Evolutionary conservation across 2,797 vertebrate species (phyloP).

Genomic region (Caiman crocodilus): DNA sequence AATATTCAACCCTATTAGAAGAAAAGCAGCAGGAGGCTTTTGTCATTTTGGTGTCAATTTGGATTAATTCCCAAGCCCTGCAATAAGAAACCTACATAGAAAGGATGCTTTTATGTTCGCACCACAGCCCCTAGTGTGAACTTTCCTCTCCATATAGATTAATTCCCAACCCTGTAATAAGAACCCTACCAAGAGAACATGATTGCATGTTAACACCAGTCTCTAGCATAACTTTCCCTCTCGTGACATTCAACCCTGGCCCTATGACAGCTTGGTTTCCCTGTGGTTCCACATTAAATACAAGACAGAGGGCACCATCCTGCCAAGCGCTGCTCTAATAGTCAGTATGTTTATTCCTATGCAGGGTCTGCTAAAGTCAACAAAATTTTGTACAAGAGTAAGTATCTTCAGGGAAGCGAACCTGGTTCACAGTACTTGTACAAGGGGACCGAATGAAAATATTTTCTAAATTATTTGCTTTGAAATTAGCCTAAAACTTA

Average conservation of each 20-base stretch:
- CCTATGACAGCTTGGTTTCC: slow-evolving; percentile 30
- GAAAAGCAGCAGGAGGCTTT: accelerated
- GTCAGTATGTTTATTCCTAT: neutral
- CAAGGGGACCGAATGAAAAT: neutral
- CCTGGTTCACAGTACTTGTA: neutral
- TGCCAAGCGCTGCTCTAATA: neutral
- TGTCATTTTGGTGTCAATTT: neutral
- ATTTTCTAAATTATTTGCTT: neutral
- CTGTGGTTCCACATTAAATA: neutral
- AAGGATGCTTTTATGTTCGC: neutral
- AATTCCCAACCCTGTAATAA: neutral
- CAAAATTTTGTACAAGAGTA: neutral
- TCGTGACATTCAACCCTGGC: neutral
- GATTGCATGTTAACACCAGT: neutral
- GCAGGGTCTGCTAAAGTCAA: neutral
- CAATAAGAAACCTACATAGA: neutral
- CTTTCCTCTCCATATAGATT: neutral
- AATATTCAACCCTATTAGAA: neutral
- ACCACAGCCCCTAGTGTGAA: neutral
- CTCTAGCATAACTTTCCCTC: neutral
- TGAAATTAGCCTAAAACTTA: neutral
- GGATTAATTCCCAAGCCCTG: neutral
- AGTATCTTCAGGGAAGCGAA: neutral
- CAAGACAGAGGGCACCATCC: neutral
- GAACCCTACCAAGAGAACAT: neutral